phyloP scores from a whole-genome alignment of 2,888 invertebrate species.

The Scaptomyza cyrtandrae region DNA sequence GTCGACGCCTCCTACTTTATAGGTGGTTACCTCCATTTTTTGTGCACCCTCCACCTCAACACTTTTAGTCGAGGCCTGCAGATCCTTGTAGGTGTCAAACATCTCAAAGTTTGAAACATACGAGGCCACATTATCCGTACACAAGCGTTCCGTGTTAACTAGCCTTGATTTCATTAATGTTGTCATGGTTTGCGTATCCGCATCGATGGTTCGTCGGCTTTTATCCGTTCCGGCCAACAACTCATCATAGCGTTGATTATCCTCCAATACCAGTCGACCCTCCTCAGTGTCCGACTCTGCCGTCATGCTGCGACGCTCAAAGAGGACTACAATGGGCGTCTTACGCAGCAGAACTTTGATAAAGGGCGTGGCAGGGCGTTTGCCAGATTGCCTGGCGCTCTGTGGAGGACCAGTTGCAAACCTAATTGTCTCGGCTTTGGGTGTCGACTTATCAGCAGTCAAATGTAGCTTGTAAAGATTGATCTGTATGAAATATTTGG shows the following conservation, averaged over 20 bases:
- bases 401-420: constrained; percentile 17
- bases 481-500: constrained; percentile 36
- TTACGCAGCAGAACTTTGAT: constrained; percentile 88
- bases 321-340: constrained; percentile 88
- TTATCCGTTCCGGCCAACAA: constrained; percentile 89
- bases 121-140: constrained; percentile 86
- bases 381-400: constrained; percentile 35
- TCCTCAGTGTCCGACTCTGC: constrained; percentile 87
- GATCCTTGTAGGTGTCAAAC: constrained; percentile 88
- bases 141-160: constrained; percentile 86
- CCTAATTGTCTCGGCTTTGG: constrained; percentile 7
- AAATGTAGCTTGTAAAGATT: constrained; percentile 64
- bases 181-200: constrained; percentile 89
- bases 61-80: constrained; percentile 82
- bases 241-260: constrained; percentile 89
- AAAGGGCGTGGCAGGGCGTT: constrained; percentile 84
- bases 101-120: constrained; percentile 92
- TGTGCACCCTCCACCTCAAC: constrained; percentile 84
- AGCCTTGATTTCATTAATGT: constrained; percentile 88
- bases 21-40: constrained; percentile 84
- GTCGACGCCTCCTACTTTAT: constrained; percentile 77
- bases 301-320: constrained; percentile 88
- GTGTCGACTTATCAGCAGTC: constrained; percentile 18
- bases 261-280: constrained; percentile 86
- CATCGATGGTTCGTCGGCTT: constrained; percentile 86